Percentiles rank a stretch among this genome's conserved stretches.
Conservation (phyloP, 1,140 invertebrate genomes). For the Brachionus koreanus region DNA sequence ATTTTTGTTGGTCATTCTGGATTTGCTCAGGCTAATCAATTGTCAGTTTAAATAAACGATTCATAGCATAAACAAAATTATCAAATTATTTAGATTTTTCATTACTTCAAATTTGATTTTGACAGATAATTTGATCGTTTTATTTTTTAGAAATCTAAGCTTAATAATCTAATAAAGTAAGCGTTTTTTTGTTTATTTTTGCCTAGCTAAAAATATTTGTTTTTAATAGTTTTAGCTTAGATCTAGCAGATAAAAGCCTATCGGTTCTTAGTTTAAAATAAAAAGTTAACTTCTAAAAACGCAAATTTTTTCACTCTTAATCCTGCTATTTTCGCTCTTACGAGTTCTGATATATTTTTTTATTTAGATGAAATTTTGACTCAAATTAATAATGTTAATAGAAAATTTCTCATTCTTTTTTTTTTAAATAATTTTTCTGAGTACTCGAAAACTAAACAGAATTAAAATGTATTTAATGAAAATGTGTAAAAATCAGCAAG, state of each 20-base stretch:
- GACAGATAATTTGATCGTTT: slow-evolving; percentile 7
- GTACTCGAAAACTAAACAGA: too few species aligned
- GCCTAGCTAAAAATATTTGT: background rate
- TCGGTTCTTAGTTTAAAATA: background rate
- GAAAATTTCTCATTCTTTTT: background rate
- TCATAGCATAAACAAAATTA: background rate
- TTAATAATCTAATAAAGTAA: slow-evolving; percentile 1
- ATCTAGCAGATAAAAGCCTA: background rate
- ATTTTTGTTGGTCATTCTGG: background rate
- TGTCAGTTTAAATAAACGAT: slow-evolving; percentile 9
- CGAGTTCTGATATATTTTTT: too few species aligned
- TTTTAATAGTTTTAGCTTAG: background rate
- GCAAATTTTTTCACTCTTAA: too few species aligned
- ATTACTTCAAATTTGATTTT: slow-evolving; percentile 4
- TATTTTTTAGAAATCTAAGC: background rate
- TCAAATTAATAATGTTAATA: background rate
- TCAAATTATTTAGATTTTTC: slow-evolving; percentile 1
- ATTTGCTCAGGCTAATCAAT: background rate
- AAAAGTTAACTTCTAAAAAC: background rate
- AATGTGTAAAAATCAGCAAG: background rate
- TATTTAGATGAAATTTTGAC: background rate
- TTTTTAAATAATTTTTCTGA: background rate
- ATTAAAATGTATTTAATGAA: background rate
- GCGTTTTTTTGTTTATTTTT: background rate
- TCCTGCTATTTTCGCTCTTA: too few species aligned